Evolutionary conservation across 2,888 invertebrate genomes (phyloP), one percentile per base, ranked within the genome.

Genomic region (Cyclophora punctaria): DNA sequence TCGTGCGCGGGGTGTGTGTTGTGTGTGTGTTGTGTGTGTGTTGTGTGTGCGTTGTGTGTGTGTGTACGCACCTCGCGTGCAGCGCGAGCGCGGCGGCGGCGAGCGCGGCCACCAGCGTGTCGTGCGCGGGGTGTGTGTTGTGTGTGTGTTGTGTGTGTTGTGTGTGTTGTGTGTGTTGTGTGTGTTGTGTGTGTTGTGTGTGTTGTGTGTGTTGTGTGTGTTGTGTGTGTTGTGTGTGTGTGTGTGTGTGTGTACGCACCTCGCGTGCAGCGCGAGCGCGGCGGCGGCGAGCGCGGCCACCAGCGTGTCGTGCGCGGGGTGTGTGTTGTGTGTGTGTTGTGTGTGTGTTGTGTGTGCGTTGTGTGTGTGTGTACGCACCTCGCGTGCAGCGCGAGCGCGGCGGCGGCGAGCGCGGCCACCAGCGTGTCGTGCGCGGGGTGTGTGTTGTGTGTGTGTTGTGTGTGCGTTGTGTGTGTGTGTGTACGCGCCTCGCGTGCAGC

Each of bases 231-330:
- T n/a, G n/a, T n/a, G n/a, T n/a, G n/a, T n/a, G n/a, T 40, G 47
- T 42, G 4, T 37, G 41, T n/a, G 33, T 44, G 37, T 4, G 33
- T 20, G 35, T 34, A 7, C 41, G 3, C 40, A 86, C 85, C 84
- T 69, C 77, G 77, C 82, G 53, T 76, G 80, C 52, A 80, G 60
- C 4, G 69, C 69, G 4, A 75, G 64, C 43, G 88, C 84, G 48
- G 83, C 83, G 35, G 84, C 83, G 0, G 67, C 58, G 7, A 81
- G 66, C 41, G 85, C 82, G 4, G 80, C 79, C n/a, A 77, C 63
- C 55, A 77, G 66, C 51, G 75, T 71, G 46, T 62, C 52, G 57
- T 63, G 75, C 49, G 73, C 72, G 48, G 41, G 60, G 43, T 46
- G 55, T n/a, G n/a, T n/a, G n/a, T n/a, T n/a, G n/a, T n/a, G n/a